Percentiles rank a stretch among this genome's conserved stretches.
These are phyloP conservation scores for Parotia lawesii DNA, from an alignment of 2,113 vertebrate genomes.

Conservation along the genomic window DNA sequence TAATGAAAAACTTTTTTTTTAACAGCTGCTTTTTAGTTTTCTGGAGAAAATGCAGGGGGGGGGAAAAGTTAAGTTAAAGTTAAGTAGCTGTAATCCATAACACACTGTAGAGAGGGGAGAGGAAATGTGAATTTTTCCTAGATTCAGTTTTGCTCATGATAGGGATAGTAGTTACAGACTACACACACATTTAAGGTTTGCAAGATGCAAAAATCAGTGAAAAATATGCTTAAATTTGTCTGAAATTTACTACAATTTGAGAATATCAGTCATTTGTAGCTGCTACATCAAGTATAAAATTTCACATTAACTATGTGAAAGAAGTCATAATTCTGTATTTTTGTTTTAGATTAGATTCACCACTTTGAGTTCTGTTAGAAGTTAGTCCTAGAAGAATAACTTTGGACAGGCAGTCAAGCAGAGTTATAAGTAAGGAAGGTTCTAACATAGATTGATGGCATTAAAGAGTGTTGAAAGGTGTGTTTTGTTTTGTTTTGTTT, in stretches of 20 bases:
- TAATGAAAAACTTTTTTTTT: not conserved
- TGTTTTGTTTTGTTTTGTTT: not conserved
- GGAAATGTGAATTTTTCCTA: not conserved
- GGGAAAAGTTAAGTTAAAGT: not conserved
- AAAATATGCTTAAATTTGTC: not conserved
- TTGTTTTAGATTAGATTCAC: not conserved
- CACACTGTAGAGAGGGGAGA: not conserved
- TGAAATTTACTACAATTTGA: not conserved
- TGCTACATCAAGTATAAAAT: not conserved
- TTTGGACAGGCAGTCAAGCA: not conserved
- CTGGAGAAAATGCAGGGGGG: not conserved
- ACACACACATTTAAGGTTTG: not conserved
- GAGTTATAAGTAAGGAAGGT: not conserved
- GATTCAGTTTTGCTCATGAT: not conserved
- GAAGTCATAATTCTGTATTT: not conserved
- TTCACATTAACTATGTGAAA: not conserved
- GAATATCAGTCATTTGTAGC: not conserved
- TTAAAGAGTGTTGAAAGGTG: not conserved
- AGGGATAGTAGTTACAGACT: not conserved
- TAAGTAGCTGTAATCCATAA: not conserved
- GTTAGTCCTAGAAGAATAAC: not conserved
- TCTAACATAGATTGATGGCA: not conserved
- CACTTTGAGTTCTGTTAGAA: not conserved
- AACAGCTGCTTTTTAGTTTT: not conserved
- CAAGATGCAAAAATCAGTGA: not conserved